Percentiles rank a stretch among this genome's conserved stretches.
phyloP scores from a whole-genome alignment of 2,113 vertebrate species.

The Oostethus manadensis region DNA sequence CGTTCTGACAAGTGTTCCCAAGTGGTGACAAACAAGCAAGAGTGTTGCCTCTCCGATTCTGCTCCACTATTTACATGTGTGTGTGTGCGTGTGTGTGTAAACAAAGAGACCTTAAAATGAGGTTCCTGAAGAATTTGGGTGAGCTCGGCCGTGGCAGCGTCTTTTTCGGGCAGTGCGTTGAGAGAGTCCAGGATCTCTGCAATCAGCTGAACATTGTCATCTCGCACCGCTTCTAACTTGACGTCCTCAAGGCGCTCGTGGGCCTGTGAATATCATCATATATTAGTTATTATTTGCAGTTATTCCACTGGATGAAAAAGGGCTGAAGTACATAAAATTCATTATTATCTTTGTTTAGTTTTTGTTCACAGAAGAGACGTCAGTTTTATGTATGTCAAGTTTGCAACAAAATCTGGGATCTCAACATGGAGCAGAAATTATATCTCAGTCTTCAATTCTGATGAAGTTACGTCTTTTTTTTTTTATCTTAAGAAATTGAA shows the following conservation, averaged over 20 bases:
- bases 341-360: no score
- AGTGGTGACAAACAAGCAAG: neutral
- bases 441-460: no score
- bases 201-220: constrained; percentile 89
- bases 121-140: constrained; percentile 89
- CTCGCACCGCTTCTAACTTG: constrained; percentile 88
- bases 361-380: no score
- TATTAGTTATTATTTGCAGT: no score
- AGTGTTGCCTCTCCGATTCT: neutral
- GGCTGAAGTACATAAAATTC: no score
- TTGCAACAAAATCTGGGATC: no score
- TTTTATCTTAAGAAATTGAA: no score
- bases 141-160: constrained; percentile 82
- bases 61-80: no score
- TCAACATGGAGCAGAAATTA: no score
- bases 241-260: constrained; percentile 92
- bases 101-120: constrained; percentile 85
- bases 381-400: no score
- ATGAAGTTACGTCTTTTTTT: no score
- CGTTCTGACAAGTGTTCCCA: constrained; percentile 1
- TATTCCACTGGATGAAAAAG: no score
- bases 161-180: constrained; percentile 74
- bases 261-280: constrained; percentile 73
- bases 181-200: constrained; percentile 93
- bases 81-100: neutral